A percentile compares a stretch with the other conserved stretches of the same genome.
Conservation (phyloP, 2,113 vertebrate genomes). For the Thymallus thymallus region DNA sequence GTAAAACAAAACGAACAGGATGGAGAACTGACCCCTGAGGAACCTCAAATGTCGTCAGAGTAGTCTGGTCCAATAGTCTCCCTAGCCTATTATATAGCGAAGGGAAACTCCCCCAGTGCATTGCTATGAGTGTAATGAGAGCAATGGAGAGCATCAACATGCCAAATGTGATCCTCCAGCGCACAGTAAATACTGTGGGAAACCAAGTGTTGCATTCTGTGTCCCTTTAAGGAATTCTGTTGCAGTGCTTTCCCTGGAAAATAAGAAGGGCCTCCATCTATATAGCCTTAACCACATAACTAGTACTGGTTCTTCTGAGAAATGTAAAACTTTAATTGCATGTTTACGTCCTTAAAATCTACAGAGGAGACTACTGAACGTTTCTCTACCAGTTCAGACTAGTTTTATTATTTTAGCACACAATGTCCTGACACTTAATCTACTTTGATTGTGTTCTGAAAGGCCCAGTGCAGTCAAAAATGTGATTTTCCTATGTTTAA, state of each 20-base stretch:
- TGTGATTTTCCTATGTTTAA: too few relatives aligned
- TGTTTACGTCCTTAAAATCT: conserved; percentile 34
- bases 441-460: neutral
- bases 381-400: neutral
- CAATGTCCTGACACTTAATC: neutral
- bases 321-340: conserved; percentile 42
- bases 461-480: too few relatives aligned
- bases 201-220: conserved; percentile 16
- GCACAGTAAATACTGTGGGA: conserved; percentile 19
- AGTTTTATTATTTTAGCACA: neutral
- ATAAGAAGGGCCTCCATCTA: neutral
- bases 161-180: conserved; percentile 10
- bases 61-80: conserved; percentile 9
- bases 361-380: neutral
- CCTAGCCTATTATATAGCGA: conserved; percentile 35
- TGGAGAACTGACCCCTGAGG: conserved; percentile 35
- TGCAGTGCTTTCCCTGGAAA: neutral
- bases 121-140: conserved; percentile 10
- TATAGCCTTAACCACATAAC: conserved; percentile 14
- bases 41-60: conserved; percentile 40
- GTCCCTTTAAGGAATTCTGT: neutral
- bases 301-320: conserved; percentile 18
- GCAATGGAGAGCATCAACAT: neutral
- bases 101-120: conserved; percentile 36
- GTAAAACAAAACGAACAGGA: conserved; percentile 31